Evolutionary conservation across 2,888 invertebrate species (phyloP), one percentile per base, ranked within the genome.

Genomic region (Volucella bombylans): DNA sequence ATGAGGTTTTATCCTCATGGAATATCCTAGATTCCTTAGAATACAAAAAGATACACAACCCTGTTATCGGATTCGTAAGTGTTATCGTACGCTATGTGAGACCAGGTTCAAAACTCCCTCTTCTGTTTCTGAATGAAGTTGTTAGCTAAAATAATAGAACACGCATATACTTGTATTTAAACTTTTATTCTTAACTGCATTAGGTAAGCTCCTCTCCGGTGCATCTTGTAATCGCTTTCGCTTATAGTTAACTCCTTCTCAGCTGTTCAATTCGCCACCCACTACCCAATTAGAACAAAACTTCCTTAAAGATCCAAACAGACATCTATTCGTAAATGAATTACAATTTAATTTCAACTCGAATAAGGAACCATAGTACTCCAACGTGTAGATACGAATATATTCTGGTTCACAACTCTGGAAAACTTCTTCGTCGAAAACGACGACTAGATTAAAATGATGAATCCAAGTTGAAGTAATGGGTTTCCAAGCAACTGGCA

Each of bases 401-500:
- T 14, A 55, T 55, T 55, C 43, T 41, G 61, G 31, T 31, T 31
- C 31, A 31, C 52, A 62, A 18, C 39, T 50, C 50, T 39, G 49
- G 57, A 49, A 57, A 52, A 59, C 59, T 59, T 45, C 67, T 52
- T 68, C 43, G 39, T 43, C 10, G 68, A 69, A 31, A 31, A 31
- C 6, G 31, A 57, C 68, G 18, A 50, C 38, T 43, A 61, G 77
- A 77, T 77, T 64, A 77, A 77, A 64, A 77, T 55, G 62, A 50
- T 69, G 69, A 62, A 77, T 55, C 77, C 68, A 77, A 77, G 47
- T 69, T 62, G 77, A 77, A 77, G 62, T 77, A 77, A 77, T 77
- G 55, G 68, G 77, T 77, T 64, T 69, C 77, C 62, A 69, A 62
- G 77, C 76, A 76, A 76, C 76, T 65, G 49, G 41, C 59, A 76